phyloP scores from a whole-genome alignment of 2,113 vertebrate species.

The Oncorhynchus tshawytscha region DNA sequence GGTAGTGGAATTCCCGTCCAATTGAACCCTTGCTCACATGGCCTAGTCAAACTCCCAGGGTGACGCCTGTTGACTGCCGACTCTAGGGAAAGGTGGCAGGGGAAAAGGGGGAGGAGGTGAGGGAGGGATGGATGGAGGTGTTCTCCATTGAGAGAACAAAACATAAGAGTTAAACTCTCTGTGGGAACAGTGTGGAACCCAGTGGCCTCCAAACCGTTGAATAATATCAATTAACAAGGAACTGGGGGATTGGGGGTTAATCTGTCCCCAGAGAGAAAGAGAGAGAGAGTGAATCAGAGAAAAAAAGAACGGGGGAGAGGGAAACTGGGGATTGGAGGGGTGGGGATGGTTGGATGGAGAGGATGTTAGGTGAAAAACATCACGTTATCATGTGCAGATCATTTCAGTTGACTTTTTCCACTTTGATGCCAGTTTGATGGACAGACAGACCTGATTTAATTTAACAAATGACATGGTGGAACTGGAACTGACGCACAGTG shows the following conservation, averaged over 20 bases:
- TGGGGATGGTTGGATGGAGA: background rate
- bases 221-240: conserved; percentile 87
- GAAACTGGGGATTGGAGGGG: conserved; percentile 7
- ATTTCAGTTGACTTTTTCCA: conserved; percentile 27
- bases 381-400: background rate
- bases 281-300: conserved; percentile 54
- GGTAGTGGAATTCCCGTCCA: background rate
- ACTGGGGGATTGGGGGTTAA: conserved; percentile 80
- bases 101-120: too few species aligned
- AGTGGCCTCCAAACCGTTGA: conserved; percentile 72
- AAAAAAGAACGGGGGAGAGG: conserved; percentile 33
- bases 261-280: conserved; percentile 61
- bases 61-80: background rate
- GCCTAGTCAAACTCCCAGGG: background rate
- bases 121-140: background rate
- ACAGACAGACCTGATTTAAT: too few species aligned
- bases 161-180: conserved; percentile 41
- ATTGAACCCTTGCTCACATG: background rate
- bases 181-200: conserved; percentile 69
- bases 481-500: too few species aligned
- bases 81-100: conserved; percentile 4
- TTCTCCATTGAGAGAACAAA: background rate
- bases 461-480: too few species aligned
- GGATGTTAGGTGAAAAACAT: conserved; percentile 10
- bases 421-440: too few species aligned